Percentiles rank a stretch among this genome's conserved stretches.
Evolutionary conservation across 2,888 invertebrate genomes (phyloP).

Genomic region (Heliothis peltigera): DNA sequence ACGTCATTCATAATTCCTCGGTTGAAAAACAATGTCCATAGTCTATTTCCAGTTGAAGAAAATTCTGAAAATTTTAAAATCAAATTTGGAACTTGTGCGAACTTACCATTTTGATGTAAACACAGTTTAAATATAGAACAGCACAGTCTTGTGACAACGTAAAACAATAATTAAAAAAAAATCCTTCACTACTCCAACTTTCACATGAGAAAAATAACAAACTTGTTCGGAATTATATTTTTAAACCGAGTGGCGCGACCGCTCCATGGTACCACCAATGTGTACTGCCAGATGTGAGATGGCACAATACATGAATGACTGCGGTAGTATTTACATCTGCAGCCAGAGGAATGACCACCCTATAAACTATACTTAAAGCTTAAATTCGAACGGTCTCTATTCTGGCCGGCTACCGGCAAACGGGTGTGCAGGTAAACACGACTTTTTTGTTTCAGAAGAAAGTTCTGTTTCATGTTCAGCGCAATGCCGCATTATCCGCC

Average conservation of each 20-base stretch:
- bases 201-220: conserved; percentile 37
- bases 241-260: conserved; percentile 53
- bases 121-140: conserved; percentile 28
- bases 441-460: conserved; percentile 58
- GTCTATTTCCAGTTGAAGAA: conserved; percentile 18
- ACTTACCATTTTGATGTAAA: conserved; percentile 63
- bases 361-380: conserved; percentile 33
- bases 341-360: conserved; percentile 35
- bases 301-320: conserved; percentile 62
- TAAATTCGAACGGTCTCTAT: conserved; percentile 8
- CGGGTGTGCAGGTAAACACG: conserved; percentile 53
- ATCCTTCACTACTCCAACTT: conserved; percentile 24
- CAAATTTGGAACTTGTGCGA: conserved; percentile 55
- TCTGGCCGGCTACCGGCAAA: conserved; percentile 34
- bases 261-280: conserved; percentile 52
- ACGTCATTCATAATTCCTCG: no score
- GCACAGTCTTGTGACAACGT: conserved; percentile 21
- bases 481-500: conserved; percentile 61
- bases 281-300: conserved; percentile 58
- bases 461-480: conserved; percentile 57
- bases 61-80: conserved; percentile 41
- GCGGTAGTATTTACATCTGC: conserved; percentile 51
- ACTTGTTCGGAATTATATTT: conserved; percentile 35
- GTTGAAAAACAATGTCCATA: neutral
- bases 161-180: conserved; percentile 14